Base-by-base conservation (phyloP, 92 coral and sea anemone genomes). In the Galaxea fascicularis region DNA sequence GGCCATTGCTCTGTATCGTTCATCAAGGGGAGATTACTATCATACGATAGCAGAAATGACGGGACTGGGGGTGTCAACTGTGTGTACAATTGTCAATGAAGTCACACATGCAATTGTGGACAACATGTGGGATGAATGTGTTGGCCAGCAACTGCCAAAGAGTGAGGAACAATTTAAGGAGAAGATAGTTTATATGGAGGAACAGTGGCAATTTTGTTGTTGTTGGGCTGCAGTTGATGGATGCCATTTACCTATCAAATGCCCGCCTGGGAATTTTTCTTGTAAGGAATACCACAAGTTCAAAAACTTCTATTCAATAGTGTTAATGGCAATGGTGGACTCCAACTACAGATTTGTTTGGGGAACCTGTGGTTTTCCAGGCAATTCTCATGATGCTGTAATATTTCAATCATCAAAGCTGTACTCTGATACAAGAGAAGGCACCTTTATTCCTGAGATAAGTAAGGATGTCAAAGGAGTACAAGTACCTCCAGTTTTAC, bases 201-300 rank as follows among this genome's bases (percentile, higher is more conserved):
- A 70, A 44, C 65, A 67, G 74, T 88, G 91, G 88, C 91, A 88
- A 39, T 82, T 88, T 76, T 74, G 77, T 13, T 87, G 60, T 54
- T 82, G 83, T 58, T 87, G 91, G 91, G 80, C 91, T 20, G 91
- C 91, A 35, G 56, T 87, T 10, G 88, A 87, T 87, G 89, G 91
- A 12, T 88, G 91, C 89, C 88, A 83, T 52, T 71, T 88, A 27
- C 89, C 91, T 20, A 75, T 88, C 51, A 88, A 83, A 49, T 91
- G 94, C 76, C 86, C 94, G 16, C 89, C 89, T 71, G 94, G 94
- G 17, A 88, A 88, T 18, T 66, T 72, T 51, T n/a, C n/a, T n/a
- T n/a, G n/a, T n/a, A n/a, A 91, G 60, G 95, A 91, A 65, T 88
- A 91, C 26, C 94, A 91, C 67, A 91, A 91, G 57, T 83, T 91